These are phyloP conservation scores for Silurus meridionalis DNA, from an alignment of 2,113 vertebrate genomes.

Conservation along the genomic window DNA sequence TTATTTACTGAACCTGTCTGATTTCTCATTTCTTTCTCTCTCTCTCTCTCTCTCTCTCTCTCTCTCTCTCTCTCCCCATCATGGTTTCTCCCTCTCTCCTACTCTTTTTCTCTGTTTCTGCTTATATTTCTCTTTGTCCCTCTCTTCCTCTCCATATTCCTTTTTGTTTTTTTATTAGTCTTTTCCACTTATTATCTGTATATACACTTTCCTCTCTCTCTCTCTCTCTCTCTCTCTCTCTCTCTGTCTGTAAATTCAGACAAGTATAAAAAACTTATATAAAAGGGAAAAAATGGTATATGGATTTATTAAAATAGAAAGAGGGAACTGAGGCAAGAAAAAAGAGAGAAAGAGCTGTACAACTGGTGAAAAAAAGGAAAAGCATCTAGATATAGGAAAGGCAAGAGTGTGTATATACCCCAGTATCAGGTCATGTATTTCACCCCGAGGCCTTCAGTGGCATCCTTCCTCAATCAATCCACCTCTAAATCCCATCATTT, in stretches of 20 bases:
- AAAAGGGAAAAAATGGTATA: too few species aligned
- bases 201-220: background rate
- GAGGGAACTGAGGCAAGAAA: background rate
- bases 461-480: too few species aligned
- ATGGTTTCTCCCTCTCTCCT: background rate
- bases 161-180: too few species aligned
- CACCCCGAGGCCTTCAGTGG: too few species aligned
- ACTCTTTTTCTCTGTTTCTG: background rate
- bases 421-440: too few species aligned
- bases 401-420: background rate
- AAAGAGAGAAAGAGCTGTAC: background rate
- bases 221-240: background rate
- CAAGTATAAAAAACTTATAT: background rate
- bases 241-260: too few species aligned
- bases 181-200: too few species aligned
- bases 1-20: background rate
- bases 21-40: background rate
- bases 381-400: background rate
- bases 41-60: background rate
- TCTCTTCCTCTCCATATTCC: background rate
- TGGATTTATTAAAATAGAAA: too few species aligned
- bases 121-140: background rate
- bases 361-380: background rate
- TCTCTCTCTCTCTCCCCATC: background rate
- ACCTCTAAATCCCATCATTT: too few species aligned